Evolutionary conservation across 1,140 invertebrate species (phyloP), one percentile per base, ranked within the genome.

Genomic region (Dreissena rostriformis): DNA sequence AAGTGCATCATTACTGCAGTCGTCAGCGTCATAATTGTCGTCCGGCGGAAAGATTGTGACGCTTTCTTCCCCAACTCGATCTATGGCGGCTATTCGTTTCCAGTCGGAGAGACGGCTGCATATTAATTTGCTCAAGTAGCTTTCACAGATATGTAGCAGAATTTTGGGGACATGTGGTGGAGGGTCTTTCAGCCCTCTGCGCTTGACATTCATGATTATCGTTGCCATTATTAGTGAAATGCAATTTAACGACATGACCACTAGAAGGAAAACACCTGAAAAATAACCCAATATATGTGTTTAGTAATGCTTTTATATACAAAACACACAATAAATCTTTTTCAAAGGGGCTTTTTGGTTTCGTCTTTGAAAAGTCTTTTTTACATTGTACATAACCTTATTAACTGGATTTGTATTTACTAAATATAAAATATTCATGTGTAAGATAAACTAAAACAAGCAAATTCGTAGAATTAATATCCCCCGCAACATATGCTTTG

Each of bases 211-310:
- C 88, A 92, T 92, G 5, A 92, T 88, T 15, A 92, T 66, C 6
- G 92, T 92, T 28, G 91, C 90, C 82, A 90, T 90, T 63, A 92
- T 91, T 22, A 92, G 81, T 7, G 92, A 92, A 17, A 91, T 87
- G 77, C 91, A 89, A 86, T 92, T 92, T 51, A 92, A 86, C 5
- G 92, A 91, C 92, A 92, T 92, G 39, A 92, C 92, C 39, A 91
- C 81, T 22, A 92, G 86, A 57, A 92, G 86, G 53, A 92, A 91
- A 2, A 92, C 82, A 71, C 92, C 92, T 92, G 86, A 11, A 88
- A 80, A 14, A 49, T 14, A 22, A 67, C 11, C 29, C 52, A 63
- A 29, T 5, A 39, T n/a, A n/a, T n/a, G n/a, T 39, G 39, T 39
- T 8, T 39, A 39, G 39, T 39, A 39, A n/a, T 39, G 8, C 39